Percentiles rank a stretch among this genome's conserved stretches.
Conservation (phyloP, 2,797 vertebrate species). For the Ataeniobius toweri region DNA sequence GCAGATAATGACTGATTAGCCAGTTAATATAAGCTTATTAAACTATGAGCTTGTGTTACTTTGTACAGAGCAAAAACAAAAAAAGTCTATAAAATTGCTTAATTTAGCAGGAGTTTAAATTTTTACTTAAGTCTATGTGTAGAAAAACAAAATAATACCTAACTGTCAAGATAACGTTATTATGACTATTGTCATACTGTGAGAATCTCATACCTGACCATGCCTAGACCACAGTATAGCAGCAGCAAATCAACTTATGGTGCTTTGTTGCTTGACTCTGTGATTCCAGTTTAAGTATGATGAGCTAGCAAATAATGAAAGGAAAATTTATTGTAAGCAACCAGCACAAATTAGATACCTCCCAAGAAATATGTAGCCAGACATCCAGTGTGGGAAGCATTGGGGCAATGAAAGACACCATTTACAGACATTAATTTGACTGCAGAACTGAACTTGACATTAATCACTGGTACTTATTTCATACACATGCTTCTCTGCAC, state of each 20-base stretch:
- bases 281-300: conserved; percentile 18
- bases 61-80: no score
- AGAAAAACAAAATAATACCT: no score
- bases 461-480: conserved; percentile 74
- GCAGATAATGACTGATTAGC: no score
- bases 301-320: conserved; percentile 17
- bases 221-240: neutral
- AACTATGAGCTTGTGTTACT: no score
- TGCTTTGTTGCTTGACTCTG: conserved; percentile 7
- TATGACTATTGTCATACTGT: no score
- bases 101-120: no score
- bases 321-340: conserved; percentile 39
- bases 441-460: conserved; percentile 73
- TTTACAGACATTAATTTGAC: conserved; percentile 82
- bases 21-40: no score
- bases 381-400: conserved; percentile 71
- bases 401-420: conserved; percentile 75
- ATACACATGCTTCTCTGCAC: conserved; percentile 57
- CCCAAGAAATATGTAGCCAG: conserved; percentile 62
- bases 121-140: no score
- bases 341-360: conserved; percentile 64
- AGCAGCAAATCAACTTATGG: neutral
- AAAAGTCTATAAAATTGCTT: no score
- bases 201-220: neutral
- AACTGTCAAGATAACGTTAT: no score